A percentile compares a stretch with the other conserved stretches of the same genome.
Evolutionary conservation across 2,113 vertebrate species (phyloP).

Genomic region (Setophaga petechia): DNA sequence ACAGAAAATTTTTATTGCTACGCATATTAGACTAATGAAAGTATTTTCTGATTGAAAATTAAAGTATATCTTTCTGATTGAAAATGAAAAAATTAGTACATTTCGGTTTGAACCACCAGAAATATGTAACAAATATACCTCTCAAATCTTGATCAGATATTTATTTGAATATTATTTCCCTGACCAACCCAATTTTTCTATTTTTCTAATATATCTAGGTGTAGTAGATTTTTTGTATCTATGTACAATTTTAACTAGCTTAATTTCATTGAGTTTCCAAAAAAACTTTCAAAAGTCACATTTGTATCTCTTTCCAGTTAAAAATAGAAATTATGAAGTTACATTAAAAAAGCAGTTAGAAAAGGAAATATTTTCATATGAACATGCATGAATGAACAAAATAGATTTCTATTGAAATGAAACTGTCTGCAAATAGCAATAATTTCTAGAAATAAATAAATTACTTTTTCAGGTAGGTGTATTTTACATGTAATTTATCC

Average conservation of each 20-base stretch:
- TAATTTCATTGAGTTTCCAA: neutral
- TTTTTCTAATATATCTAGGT: neutral
- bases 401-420: neutral
- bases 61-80: neutral
- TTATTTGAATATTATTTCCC: neutral
- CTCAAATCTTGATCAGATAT: neutral
- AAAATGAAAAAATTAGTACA: neutral
- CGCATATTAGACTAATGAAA: neutral
- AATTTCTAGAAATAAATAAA: neutral
- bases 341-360: neutral
- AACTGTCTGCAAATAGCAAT: neutral
- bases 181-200: neutral
- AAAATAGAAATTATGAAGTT: neutral
- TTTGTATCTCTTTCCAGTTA: neutral
- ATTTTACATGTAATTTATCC: neutral
- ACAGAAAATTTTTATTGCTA: neutral
- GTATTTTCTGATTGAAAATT: neutral
- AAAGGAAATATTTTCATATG: neutral
- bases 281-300: neutral
- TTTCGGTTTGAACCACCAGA: neutral
- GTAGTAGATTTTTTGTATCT: neutral
- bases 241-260: neutral
- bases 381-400: neutral
- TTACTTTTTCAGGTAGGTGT: neutral
- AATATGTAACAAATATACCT: neutral